phyloP scores from a whole-genome alignment of 2,797 vertebrate genomes.

The Merluccius polli region DNA sequence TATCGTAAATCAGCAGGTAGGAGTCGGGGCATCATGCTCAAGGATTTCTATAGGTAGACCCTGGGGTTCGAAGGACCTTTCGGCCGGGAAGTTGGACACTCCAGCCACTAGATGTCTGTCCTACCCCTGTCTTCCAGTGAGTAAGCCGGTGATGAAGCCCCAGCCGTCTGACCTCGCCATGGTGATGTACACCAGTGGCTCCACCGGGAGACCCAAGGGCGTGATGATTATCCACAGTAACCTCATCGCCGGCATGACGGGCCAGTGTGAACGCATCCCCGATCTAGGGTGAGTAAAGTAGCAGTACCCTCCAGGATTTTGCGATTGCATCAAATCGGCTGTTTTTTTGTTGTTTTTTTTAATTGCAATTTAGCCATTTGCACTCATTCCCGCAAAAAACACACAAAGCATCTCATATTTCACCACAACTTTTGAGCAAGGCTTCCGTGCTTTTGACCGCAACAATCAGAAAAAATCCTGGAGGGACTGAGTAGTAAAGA shows the following conservation, averaged over 20 bases:
- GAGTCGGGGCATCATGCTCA: too few species aligned
- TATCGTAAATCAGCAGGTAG: too few species aligned
- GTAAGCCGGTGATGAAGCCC: slow-evolving; percentile 73
- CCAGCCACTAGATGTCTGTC: neutral
- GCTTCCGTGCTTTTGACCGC: neutral
- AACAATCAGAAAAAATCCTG: neutral
- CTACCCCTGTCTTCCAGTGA: slow-evolving; percentile 64
- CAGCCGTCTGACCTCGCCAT: slow-evolving; percentile 85
- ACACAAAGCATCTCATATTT: neutral
- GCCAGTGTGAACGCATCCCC: slow-evolving; percentile 95
- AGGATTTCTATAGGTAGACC: neutral
- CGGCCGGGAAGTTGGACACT: neutral
- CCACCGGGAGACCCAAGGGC: slow-evolving; percentile 93
- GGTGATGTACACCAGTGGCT: slow-evolving; percentile 98
- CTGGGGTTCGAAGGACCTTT: neutral
- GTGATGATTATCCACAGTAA: slow-evolving; percentile 96
- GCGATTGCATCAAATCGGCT: neutral
- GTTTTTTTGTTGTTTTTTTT: neutral
- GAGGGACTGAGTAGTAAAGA: too few species aligned
- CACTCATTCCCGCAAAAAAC: neutral
- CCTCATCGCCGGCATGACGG: slow-evolving; percentile 93
- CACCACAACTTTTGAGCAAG: neutral
- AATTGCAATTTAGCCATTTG: neutral
- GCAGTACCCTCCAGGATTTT: too few species aligned
- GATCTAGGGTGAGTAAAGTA: slow-evolving; percentile 85